Evolutionary conservation across 2,888 invertebrate species (phyloP).

Genomic region (Phania funesta): DNA sequence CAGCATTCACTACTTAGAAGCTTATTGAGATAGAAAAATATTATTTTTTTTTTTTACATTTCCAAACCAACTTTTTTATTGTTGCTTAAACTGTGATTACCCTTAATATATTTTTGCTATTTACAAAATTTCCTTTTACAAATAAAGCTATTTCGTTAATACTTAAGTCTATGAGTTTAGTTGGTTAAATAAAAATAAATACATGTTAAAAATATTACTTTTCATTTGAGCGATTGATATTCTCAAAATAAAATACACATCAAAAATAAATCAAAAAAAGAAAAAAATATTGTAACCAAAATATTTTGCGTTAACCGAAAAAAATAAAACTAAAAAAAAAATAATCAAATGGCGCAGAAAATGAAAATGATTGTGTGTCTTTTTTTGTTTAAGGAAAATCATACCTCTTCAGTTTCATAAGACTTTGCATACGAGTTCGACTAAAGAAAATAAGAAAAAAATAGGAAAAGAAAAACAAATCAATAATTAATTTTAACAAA

Average conservation of each 20-base stretch:
- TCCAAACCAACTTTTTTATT: too few relatives aligned
- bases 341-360: conserved; percentile 8
- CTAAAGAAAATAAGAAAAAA: conserved; percentile 74
- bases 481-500: conserved; percentile 58
- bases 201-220: background rate
- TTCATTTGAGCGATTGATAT: conserved; percentile 1
- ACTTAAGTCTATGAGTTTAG: conserved; percentile 38
- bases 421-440: conserved; percentile 73
- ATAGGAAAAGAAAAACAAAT: conserved; percentile 52
- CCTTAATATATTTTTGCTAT: conserved; percentile 5
- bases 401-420: conserved; percentile 73
- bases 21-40: too few relatives aligned
- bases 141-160: background rate
- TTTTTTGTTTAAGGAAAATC: conserved; percentile 69
- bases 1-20: too few relatives aligned
- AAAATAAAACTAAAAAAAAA: conserved; percentile 50
- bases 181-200: conserved; percentile 15
- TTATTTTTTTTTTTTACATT: too few relatives aligned
- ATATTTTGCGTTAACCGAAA: conserved; percentile 31
- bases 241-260: conserved; percentile 7
- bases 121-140: background rate
- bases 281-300: conserved; percentile 24
- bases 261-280: conserved; percentile 16
- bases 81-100: conserved; percentile 30
- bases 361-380: conserved; percentile 16